Evolutionary conservation across 2,797 vertebrate species (phyloP).

Genomic region (Ataeniobius toweri): DNA sequence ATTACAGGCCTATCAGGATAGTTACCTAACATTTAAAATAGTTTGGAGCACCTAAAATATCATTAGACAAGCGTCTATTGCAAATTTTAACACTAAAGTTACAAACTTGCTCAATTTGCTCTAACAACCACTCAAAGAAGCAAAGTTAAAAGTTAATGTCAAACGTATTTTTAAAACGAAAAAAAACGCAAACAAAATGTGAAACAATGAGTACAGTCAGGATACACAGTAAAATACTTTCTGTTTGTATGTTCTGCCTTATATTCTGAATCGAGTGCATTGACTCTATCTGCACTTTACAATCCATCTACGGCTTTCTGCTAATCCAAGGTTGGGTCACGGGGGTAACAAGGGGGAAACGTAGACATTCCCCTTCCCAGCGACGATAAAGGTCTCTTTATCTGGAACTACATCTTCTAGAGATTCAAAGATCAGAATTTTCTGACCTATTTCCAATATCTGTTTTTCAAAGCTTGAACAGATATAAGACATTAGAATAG

Average conservation of each 20-base stretch:
- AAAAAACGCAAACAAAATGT: too few relatives aligned
- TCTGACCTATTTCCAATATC: background rate
- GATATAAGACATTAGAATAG: background rate
- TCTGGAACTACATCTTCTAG: background rate
- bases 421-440: background rate
- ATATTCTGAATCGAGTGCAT: background rate
- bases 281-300: background rate
- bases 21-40: slow-evolving; percentile 6
- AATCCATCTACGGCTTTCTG: background rate
- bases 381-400: too few relatives aligned
- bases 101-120: background rate
- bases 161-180: too few relatives aligned
- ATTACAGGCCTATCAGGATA: slow-evolving; percentile 11
- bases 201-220: too few relatives aligned
- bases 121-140: background rate
- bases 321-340: background rate
- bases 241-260: background rate
- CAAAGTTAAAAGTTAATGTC: background rate
- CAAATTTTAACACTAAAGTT: background rate
- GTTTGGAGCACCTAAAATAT: background rate
- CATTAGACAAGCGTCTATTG: background rate
- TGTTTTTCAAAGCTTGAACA: too few relatives aligned
- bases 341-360: background rate
- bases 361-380: too few relatives aligned
- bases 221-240: background rate